Percentiles rank a stretch among this genome's conserved stretches.
These are phyloP conservation scores for Antedon mediterranea DNA, from an alignment of 53 echinoderm and acorn worm species.

Conservation along the genomic window DNA sequence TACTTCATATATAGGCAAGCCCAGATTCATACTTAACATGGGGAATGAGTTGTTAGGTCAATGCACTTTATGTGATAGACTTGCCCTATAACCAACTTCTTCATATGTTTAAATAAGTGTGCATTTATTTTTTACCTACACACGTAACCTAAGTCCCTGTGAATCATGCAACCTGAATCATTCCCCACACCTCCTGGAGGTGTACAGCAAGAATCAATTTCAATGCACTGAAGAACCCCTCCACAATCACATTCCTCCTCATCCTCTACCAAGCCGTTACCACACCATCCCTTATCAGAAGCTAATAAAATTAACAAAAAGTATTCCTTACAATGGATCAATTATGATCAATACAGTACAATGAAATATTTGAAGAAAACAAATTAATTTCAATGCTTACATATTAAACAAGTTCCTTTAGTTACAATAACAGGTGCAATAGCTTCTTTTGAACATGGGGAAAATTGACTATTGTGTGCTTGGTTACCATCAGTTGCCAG, in stretches of 20 bases:
- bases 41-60: too few relatives aligned
- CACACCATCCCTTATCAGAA: slow-evolving; percentile 23
- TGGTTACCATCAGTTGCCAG: slow-evolving; percentile 31
- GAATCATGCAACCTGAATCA: slow-evolving; percentile 23
- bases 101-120: too few relatives aligned
- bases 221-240: slow-evolving; percentile 8
- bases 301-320: slow-evolving; percentile 17
- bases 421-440: slow-evolving; percentile 25
- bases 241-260: slow-evolving; percentile 51
- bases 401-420: slow-evolving; percentile 33
- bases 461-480: slow-evolving; percentile 29
- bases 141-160: slow-evolving; percentile 12
- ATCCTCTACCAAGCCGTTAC: slow-evolving; percentile 32
- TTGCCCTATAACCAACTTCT: too few relatives aligned
- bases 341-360: too few relatives aligned
- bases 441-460: slow-evolving; percentile 21
- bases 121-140: too few relatives aligned
- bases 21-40: too few relatives aligned
- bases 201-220: slow-evolving; percentile 30
- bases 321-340: too few relatives aligned
- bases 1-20: too few relatives aligned
- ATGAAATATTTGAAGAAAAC: too few relatives aligned
- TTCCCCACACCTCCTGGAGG: slow-evolving; percentile 24
- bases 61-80: too few relatives aligned
- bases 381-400: slow-evolving; percentile 4